A percentile compares a stretch with the other conserved stretches of the same genome.
Evolutionary conservation across 2,888 invertebrate genomes (phyloP).

Genomic region (Orthosia gracilis): DNA sequence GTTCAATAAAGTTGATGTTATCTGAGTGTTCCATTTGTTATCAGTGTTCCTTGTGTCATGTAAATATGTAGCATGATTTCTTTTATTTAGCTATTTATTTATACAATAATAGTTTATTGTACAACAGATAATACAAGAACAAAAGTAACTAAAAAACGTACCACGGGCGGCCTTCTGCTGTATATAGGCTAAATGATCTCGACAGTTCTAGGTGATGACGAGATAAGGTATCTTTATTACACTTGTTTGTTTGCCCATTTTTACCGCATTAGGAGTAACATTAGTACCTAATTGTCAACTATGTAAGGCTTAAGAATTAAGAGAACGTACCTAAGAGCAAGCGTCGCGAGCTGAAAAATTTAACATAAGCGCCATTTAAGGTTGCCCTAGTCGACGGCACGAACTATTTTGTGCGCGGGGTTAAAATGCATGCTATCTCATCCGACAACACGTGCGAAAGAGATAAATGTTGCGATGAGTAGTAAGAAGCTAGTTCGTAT

Average conservation of each 20-base stretch:
- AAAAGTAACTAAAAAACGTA: too few species aligned
- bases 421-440: too few species aligned
- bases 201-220: background rate
- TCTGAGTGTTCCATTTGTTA: conserved; percentile 16
- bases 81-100: conserved; percentile 22
- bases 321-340: background rate
- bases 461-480: too few species aligned
- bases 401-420: too few species aligned
- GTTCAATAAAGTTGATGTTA: conserved; percentile 52
- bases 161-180: background rate
- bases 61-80: conserved; percentile 2
- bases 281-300: too few species aligned
- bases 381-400: too few species aligned
- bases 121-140: too few species aligned
- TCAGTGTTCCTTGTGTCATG: conserved; percentile 11
- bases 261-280: background rate
- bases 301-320: background rate
- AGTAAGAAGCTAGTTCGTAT: too few species aligned
- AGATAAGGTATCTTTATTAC: conserved; percentile 3
- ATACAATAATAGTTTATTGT: too few species aligned
- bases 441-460: too few species aligned
- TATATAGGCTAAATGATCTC: conserved; percentile 9
- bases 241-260: background rate
- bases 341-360: background rate
- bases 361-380: too few species aligned